Evolutionary conservation across 2,888 invertebrate species (phyloP).

Genomic region (Hyposoter dolosus): DNA sequence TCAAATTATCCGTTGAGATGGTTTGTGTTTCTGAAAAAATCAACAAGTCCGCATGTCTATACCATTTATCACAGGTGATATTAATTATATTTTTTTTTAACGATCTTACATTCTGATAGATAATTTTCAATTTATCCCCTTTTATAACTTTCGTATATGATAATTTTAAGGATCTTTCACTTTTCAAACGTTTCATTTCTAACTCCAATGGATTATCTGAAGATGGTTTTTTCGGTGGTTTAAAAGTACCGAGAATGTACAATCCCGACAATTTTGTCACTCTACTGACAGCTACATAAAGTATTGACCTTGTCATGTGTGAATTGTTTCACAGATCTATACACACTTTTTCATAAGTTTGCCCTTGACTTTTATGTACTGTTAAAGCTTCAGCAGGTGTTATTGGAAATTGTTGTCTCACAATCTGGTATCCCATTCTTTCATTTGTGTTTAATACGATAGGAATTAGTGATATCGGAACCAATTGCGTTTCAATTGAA

Average conservation of each 20-base stretch:
- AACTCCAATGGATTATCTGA: constrained; percentile 29
- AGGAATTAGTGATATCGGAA: constrained; percentile 38
- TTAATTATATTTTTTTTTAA: too few relatives aligned
- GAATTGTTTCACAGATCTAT: too few relatives aligned
- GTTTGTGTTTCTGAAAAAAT: too few relatives aligned
- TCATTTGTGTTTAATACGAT: constrained; percentile 44
- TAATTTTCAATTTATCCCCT: too few relatives aligned
- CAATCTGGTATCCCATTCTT: constrained; percentile 32
- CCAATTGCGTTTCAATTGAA: constrained; percentile 29
- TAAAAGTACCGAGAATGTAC: constrained; percentile 42
- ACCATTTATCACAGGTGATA: too few relatives aligned
- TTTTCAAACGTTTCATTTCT: constrained; percentile 40
- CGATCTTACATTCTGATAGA: too few relatives aligned
- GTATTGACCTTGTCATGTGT: constrained; percentile 30
- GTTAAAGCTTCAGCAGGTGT: too few relatives aligned
- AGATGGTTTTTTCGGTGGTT: constrained; percentile 26
- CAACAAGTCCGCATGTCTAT: too few relatives aligned
- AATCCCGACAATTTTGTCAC: constrained; percentile 52
- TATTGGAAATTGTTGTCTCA: constrained; percentile 44
- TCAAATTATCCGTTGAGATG: too few relatives aligned
- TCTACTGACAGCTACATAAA: constrained; percentile 53
- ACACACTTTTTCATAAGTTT: too few relatives aligned
- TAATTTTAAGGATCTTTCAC: constrained; percentile 14
- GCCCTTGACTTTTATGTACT: too few relatives aligned
- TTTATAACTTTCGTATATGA: constrained; percentile 27